A percentile compares a stretch with the other conserved stretches of the same genome.
Evolutionary conservation across 35 echinoderm and acorn worm species (phyloP).

Genomic region (Apostichopus japonicus): DNA sequence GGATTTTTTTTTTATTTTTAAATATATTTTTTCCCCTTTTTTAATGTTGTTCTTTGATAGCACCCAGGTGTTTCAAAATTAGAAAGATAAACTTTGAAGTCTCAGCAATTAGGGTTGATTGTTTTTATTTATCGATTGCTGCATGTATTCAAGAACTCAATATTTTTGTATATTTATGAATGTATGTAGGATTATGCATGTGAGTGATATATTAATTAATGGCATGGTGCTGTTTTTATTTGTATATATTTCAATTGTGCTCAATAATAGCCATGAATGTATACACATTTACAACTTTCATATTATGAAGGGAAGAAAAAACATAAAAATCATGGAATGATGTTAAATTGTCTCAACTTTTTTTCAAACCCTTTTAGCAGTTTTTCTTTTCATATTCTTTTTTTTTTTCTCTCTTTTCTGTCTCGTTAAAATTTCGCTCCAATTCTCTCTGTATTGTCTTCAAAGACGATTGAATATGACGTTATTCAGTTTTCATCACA

Average conservation of each 20-base stretch:
- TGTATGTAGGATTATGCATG: conserved; percentile 39
- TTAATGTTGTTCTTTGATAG: too few species aligned
- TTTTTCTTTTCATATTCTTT: not conserved
- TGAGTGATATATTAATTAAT: conserved; percentile 24
- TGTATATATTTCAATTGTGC: not conserved
- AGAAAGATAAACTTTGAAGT: too few species aligned
- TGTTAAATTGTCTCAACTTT: not conserved
- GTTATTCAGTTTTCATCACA: too few species aligned
- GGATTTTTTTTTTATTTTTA: too few species aligned
- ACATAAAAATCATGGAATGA: not conserved
- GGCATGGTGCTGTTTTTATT: conserved; percentile 19
- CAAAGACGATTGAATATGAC: too few species aligned
- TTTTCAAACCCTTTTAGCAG: not conserved
- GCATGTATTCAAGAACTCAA: conserved; percentile 29
- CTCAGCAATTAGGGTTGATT: not conserved
- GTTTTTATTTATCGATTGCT: not conserved
- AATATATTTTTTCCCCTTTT: too few species aligned
- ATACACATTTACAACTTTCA: not conserved
- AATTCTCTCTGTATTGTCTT: too few species aligned
- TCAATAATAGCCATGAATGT: not conserved
- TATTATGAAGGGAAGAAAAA: not conserved
- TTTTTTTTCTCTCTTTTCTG: not conserved
- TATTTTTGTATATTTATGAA: conserved; percentile 50
- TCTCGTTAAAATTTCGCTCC: too few species aligned
- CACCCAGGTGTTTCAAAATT: too few species aligned